Conservation (phyloP, 2,113 vertebrate species). For the Astur gentilis region DNA sequence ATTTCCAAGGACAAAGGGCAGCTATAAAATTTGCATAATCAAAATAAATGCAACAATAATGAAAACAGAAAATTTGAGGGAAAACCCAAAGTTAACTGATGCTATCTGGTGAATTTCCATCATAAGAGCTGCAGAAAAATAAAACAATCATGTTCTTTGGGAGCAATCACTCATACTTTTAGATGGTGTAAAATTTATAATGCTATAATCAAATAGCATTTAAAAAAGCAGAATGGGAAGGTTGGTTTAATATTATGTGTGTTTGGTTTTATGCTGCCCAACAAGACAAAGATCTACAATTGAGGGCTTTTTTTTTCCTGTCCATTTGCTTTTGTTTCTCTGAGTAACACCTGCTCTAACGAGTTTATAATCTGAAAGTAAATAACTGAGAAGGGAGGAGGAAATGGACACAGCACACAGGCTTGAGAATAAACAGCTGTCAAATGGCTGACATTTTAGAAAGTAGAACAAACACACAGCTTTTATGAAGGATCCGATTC, state of each 20-base stretch:
- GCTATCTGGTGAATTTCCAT: not conserved
- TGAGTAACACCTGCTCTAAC: slow-evolving; percentile 36
- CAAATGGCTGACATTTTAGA: not conserved
- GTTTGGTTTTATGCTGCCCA: not conserved
- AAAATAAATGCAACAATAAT: not conserved
- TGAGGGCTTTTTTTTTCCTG: not conserved
- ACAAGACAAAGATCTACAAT: not conserved
- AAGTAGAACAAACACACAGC: not conserved
- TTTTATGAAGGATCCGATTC: not conserved
- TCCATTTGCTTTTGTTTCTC: slow-evolving; percentile 30
- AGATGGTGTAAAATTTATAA: not conserved
- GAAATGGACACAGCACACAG: not conserved
- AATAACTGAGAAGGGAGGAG: slow-evolving; percentile 43
- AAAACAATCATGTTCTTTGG: not conserved
- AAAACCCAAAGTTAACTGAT: not conserved
- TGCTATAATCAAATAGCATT: not conserved
- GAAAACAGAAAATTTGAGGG: not conserved
- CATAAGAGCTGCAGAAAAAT: not conserved
- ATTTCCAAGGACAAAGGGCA: not conserved
- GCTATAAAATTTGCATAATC: not conserved
- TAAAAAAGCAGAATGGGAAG: not conserved
- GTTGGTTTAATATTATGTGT: not conserved
- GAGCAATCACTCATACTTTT: not conserved
- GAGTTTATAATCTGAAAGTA: slow-evolving; percentile 48
- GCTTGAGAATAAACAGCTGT: slow-evolving; percentile 49